Base-by-base conservation (phyloP, 2,797 vertebrate genomes). In the Eospalax fontanierii region DNA sequence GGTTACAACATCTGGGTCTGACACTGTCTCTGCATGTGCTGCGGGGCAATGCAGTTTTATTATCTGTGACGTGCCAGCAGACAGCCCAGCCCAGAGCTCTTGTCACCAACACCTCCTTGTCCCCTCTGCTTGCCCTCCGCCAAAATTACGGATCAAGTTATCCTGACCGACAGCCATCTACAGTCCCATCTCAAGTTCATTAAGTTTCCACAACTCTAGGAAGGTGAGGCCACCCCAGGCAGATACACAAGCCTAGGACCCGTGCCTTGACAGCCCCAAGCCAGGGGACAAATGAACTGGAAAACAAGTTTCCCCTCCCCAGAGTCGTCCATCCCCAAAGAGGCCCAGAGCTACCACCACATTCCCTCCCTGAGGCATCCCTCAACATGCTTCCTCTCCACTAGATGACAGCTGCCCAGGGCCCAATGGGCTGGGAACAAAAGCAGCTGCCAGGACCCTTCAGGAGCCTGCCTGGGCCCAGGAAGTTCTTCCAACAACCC, bases 101-200 rank as follows among this genome's bases (percentile, higher is more conserved):
- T 87, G 38, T 97, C 97, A 91, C 74, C 30, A 92, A 96, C 94
- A 87, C 96, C 91, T 97, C 97, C 59, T 93, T 71, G 54, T 90
- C 57, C 73, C 92, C 95, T 82, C 80, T 78, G 82, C 76, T 59
- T 83, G 89, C 85, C 78, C 90, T 81, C 86, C 66, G 59, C 93
- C 16, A 46, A 79, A 92, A 90, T 84, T 95, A 33, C 2, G 84
- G 96, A 96, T 97, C 59, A 54, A 92, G 97, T 95, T 97, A 93
- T 97, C 97, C 98, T 97, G 50, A 95, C 98, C 98, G 95, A 98
- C 98, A 98, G 98, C 98, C 96, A 98, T 99, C 99, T 98, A 98
- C 98, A 92, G 96, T 98, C 97, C 98, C 98, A 98, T 99, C 98
- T 98, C 98, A 19, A 0, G 93, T 97, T 97, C 97, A 95, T 98